Percentiles rank a stretch among this genome's conserved stretches.
phyloP scores from a whole-genome alignment of 2,888 invertebrate species.

The Cheilosia grossa region DNA sequence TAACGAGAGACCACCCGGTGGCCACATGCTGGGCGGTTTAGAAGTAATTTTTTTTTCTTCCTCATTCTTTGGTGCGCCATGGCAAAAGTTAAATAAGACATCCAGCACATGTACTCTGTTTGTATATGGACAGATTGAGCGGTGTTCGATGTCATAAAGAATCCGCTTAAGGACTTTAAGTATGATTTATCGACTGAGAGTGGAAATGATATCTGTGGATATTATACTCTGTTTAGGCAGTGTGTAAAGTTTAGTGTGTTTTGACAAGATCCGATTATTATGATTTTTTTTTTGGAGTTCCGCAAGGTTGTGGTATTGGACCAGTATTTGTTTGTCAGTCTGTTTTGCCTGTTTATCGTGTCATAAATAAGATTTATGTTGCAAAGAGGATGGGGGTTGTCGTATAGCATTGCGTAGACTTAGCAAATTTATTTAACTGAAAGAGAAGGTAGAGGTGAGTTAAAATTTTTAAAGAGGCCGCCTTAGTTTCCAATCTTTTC shows the following conservation, averaged over 20 bases:
- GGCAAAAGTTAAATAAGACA: constrained; percentile 63
- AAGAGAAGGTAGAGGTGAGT: no score
- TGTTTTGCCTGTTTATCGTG: neutral
- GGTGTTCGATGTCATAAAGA: constrained; percentile 66
- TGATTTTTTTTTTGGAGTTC: constrained; percentile 16
- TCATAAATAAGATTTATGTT: neutral
- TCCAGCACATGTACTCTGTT: constrained; percentile 21
- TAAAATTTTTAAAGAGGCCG: no score
- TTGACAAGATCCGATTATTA: constrained; percentile 59
- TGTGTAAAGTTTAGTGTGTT: constrained; percentile 17
- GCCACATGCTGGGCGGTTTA: constrained; percentile 67
- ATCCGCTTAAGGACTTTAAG: constrained; percentile 68
- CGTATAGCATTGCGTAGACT: no score
- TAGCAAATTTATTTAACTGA: no score
- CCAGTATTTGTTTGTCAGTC: constrained; percentile 8
- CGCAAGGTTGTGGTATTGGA: constrained; percentile 17
- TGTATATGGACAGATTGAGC: constrained; percentile 27
- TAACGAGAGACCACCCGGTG: constrained; percentile 71
- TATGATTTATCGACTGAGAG: constrained; percentile 57
- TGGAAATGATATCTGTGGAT: constrained; percentile 20
- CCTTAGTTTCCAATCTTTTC: no score
- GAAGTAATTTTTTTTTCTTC: constrained; percentile 35
- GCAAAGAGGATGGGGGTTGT: neutral
- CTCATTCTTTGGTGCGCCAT: constrained; percentile 39
- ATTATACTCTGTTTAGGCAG: neutral